A percentile compares a stretch with the other conserved stretches of the same genome.
These are phyloP conservation scores for Notoglanidium macrostoma DNA, from an alignment of 2,797 vertebrate genomes.

Conservation along the genomic window DNA sequence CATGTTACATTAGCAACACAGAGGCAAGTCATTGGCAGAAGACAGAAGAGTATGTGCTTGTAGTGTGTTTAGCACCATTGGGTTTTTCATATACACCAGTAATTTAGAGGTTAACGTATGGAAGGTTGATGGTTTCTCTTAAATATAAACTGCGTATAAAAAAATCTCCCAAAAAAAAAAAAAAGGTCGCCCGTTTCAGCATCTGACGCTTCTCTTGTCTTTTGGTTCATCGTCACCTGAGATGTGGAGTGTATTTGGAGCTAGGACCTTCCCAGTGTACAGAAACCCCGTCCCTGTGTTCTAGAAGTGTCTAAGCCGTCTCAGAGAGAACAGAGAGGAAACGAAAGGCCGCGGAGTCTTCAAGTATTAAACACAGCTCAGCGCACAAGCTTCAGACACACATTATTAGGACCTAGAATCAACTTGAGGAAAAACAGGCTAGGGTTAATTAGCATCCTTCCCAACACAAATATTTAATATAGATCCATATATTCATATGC, in stretches of 20 bases:
- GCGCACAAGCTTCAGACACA: constrained; percentile 71
- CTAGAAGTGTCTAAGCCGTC: constrained; percentile 57
- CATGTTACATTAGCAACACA: constrained; percentile 50
- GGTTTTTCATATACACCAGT: constrained; percentile 59
- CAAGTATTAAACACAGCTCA: constrained; percentile 75
- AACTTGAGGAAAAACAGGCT: constrained; percentile 65
- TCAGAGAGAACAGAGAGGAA: constrained; percentile 66
- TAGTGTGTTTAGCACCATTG: constrained; percentile 72
- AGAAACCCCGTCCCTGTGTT: constrained; percentile 53
- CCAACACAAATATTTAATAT: constrained; percentile 78
- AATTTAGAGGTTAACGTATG: constrained; percentile 46
- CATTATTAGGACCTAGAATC: constrained; percentile 74
- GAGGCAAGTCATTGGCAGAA: constrained; percentile 48
- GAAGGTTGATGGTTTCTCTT: constrained; percentile 48
- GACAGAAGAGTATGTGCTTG: constrained; percentile 49
- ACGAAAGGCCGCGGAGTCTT: constrained; percentile 70
- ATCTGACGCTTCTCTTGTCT: not conserved
- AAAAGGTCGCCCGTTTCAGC: constrained; percentile 25
- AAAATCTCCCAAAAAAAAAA: constrained; percentile 48
- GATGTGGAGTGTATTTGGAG: constrained; percentile 63
- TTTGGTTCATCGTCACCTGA: constrained; percentile 66
- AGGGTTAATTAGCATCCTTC: constrained; percentile 78
- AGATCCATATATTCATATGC: constrained; percentile 76
- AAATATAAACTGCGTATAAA: constrained; percentile 31
- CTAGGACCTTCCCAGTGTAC: constrained; percentile 61